phyloP scores from a whole-genome alignment of 2,113 vertebrate genomes.

The Oreochromis tanganicae region DNA sequence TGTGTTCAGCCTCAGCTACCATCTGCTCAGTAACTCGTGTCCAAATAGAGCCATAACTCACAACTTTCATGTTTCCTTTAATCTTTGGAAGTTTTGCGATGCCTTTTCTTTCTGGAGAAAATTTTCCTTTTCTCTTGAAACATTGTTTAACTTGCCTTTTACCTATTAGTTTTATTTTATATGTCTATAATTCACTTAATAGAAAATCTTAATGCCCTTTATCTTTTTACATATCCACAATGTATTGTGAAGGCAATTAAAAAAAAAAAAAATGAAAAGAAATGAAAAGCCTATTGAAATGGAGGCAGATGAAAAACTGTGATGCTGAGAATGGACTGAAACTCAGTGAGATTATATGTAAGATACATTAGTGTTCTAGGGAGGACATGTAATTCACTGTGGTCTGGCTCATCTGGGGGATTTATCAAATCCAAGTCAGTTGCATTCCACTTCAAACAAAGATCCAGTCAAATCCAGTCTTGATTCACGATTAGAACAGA shows the following conservation, averaged over 20 bases:
- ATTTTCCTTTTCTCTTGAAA: neutral
- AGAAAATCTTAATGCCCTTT: neutral
- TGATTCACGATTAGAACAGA: neutral
- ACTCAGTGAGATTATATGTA: neutral
- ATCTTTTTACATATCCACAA: neutral
- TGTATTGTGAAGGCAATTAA: neutral
- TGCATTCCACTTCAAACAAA: neutral
- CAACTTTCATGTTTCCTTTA: constrained; percentile 33
- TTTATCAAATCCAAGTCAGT: neutral
- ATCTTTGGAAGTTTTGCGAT: constrained; percentile 10
- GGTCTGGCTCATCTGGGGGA: neutral
- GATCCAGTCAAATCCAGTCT: neutral
- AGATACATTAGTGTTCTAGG: neutral
- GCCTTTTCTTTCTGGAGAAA: neutral
- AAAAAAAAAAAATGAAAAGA: neutral
- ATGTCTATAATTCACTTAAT: neutral
- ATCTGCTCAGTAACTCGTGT: constrained; percentile 56
- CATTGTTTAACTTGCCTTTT: neutral
- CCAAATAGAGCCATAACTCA: constrained; percentile 49
- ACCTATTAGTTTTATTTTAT: neutral
- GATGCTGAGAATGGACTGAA: neutral
- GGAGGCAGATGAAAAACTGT: neutral
- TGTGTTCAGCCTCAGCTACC: constrained; percentile 29
- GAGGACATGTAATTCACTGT: neutral
- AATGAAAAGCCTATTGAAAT: neutral